Conservation (phyloP, 2,888 invertebrate species). For the Nemotelus pantherinus region DNA sequence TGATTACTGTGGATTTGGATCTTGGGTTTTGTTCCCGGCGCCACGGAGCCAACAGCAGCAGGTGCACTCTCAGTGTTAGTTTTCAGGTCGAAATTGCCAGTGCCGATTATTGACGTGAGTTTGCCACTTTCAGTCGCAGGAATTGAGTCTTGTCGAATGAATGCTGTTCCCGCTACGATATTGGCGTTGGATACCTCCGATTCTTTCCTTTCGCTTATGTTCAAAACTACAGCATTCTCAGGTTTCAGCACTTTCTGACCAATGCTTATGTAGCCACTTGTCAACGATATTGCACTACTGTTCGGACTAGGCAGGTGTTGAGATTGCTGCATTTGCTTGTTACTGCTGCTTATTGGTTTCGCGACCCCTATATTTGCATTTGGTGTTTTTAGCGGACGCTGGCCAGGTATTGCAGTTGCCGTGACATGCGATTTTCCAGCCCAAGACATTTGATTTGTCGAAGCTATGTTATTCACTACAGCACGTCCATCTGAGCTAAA, state of each 20-base stretch:
- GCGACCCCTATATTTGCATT: constrained; percentile 48
- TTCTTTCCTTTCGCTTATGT: constrained; percentile 25
- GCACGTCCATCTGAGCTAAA: constrained; percentile 1
- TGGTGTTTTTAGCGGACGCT: constrained; percentile 3
- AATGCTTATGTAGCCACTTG: constrained; percentile 29
- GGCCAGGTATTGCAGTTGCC: not conserved
- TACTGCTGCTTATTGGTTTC: constrained; percentile 55
- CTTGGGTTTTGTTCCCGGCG: constrained; percentile 51
- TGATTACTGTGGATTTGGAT: constrained; percentile 54
- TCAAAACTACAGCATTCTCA: constrained; percentile 23
- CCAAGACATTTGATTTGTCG: not conserved
- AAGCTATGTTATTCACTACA: not conserved
- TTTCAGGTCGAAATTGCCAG: constrained; percentile 22
- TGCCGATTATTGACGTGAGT: constrained; percentile 1
- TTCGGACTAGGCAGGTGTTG: constrained; percentile 48
- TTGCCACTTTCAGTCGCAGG: not conserved
- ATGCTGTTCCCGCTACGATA: constrained; percentile 6
- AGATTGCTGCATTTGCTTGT: constrained; percentile 53
- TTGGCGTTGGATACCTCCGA: constrained; percentile 8
- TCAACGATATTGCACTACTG: constrained; percentile 29
- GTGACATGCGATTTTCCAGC: constrained; percentile 1
- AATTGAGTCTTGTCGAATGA: constrained; percentile 24
- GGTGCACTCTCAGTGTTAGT: constrained; percentile 10
- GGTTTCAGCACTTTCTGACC: constrained; percentile 30
- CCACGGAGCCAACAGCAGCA: not conserved